phyloP scores from a whole-genome alignment of 2,797 vertebrate genomes.

The Falco columbarius region DNA sequence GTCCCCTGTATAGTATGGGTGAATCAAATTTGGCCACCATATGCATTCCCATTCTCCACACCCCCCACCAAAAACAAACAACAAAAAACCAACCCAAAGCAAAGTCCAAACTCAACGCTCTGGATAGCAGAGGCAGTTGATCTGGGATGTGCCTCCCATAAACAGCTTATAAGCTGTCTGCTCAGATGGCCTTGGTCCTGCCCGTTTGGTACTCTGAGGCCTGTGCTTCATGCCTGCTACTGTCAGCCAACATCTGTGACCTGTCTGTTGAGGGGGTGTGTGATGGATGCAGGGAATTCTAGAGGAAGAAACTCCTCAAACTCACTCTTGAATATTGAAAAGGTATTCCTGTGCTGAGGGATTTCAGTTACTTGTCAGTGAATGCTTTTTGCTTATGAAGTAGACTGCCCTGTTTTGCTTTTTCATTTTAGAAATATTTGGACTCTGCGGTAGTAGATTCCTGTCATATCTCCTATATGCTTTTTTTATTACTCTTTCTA shows the following conservation, averaged over 20 bases:
- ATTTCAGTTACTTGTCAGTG: neutral
- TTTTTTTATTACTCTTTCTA: neutral
- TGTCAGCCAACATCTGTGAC: neutral
- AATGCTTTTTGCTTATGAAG: neutral
- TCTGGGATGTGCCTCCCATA: neutral
- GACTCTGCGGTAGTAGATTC: neutral
- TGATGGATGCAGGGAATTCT: neutral
- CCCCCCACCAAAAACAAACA: too few relatives aligned
- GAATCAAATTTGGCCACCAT: neutral
- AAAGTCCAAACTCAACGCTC: neutral
- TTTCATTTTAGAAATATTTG: neutral
- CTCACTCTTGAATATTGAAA: neutral
- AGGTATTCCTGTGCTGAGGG: neutral
- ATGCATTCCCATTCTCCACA: neutral
- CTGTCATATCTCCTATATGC: neutral
- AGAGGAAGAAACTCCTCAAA: neutral
- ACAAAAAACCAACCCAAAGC: neutral
- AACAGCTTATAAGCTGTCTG: neutral
- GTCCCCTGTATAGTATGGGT: neutral
- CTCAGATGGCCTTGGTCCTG: neutral
- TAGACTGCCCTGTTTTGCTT: neutral
- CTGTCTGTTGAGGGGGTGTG: rapidly evolving
- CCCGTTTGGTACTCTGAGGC: neutral
- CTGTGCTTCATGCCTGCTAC: neutral
- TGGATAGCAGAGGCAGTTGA: neutral